phyloP scores from a whole-genome alignment of 2,113 vertebrate species.

The Barnardius zonarius region DNA sequence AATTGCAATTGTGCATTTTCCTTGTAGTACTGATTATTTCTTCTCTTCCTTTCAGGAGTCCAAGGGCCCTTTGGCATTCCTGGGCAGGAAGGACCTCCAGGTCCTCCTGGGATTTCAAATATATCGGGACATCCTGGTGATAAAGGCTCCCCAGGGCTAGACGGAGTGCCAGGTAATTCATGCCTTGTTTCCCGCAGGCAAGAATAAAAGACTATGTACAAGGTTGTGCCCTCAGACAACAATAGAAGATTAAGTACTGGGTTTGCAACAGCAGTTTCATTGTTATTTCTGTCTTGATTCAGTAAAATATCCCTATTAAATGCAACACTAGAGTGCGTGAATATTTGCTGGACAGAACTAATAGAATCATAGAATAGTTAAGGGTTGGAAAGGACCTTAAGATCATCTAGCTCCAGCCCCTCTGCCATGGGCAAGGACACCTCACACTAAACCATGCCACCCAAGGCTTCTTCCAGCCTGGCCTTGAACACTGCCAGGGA shows the following conservation, averaged over 20 bases:
- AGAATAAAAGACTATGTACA: not conserved
- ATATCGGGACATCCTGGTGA: constrained; percentile 81
- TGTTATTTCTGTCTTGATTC: not conserved
- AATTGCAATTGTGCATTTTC: not conserved
- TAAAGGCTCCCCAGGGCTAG: constrained; percentile 75
- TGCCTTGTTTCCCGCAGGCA: not conserved
- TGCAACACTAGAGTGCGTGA: not conserved
- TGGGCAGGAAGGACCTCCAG: constrained; percentile 79
- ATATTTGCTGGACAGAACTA: not conserved
- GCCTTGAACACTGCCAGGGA: too few species aligned
- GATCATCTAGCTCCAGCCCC: too few species aligned
- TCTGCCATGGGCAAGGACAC: too few species aligned
- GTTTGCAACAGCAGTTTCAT: not conserved
- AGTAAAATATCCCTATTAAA: not conserved
- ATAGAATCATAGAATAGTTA: too few species aligned
- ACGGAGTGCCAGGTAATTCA: constrained; percentile 83
- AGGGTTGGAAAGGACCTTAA: too few species aligned
- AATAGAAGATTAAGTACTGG: not conserved
- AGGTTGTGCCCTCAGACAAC: not conserved
- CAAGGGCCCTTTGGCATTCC: constrained; percentile 78
- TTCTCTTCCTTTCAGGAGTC: constrained; percentile 73
- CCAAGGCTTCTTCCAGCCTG: too few species aligned
- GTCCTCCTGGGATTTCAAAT: constrained; percentile 75
- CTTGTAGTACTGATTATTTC: not conserved
- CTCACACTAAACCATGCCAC: too few species aligned